Evolutionary conservation across 2,797 vertebrate genomes (phyloP).

Genomic region (Meriones psammophilus): DNA sequence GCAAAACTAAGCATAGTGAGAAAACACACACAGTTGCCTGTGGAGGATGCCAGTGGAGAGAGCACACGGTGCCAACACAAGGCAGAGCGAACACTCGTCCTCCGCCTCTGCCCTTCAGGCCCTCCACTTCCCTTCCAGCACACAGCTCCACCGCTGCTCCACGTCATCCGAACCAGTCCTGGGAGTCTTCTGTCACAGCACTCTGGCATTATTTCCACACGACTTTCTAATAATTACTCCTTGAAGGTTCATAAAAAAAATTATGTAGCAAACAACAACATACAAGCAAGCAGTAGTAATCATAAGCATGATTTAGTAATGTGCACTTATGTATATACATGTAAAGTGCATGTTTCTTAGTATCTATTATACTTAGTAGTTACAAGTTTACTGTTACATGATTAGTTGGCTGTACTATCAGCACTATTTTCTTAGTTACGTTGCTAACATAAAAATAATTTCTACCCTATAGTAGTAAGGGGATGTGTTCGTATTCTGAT

Average conservation of each 20-base stretch:
- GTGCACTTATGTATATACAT: neutral
- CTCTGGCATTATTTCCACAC: conserved; percentile 10
- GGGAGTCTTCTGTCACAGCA: neutral
- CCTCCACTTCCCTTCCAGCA: conserved; percentile 18
- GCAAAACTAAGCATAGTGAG: neutral
- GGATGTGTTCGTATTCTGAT: conserved; percentile 63
- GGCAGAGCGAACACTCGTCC: neutral
- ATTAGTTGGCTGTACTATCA: conserved; percentile 12
- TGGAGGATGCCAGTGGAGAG: neutral
- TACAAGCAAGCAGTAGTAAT: conserved; percentile 33
- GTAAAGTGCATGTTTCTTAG: neutral
- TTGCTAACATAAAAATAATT: conserved; percentile 52
- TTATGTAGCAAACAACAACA: conserved; percentile 44
- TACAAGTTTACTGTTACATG: conserved; percentile 13
- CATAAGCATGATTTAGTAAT: conserved; percentile 43
- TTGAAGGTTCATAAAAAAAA: neutral
- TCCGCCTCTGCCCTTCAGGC: neutral
- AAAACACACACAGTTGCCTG: conserved; percentile 5
- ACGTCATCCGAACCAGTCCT: neutral
- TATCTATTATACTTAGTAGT: conserved; percentile 21
- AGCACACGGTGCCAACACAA: neutral
- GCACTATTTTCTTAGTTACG: conserved; percentile 49
- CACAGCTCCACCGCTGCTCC: neutral
- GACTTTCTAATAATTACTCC: neutral
- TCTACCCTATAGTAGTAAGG: conserved; percentile 43